Base-by-base conservation (phyloP, 2,888 invertebrate species). In the Odontothrips loti region DNA sequence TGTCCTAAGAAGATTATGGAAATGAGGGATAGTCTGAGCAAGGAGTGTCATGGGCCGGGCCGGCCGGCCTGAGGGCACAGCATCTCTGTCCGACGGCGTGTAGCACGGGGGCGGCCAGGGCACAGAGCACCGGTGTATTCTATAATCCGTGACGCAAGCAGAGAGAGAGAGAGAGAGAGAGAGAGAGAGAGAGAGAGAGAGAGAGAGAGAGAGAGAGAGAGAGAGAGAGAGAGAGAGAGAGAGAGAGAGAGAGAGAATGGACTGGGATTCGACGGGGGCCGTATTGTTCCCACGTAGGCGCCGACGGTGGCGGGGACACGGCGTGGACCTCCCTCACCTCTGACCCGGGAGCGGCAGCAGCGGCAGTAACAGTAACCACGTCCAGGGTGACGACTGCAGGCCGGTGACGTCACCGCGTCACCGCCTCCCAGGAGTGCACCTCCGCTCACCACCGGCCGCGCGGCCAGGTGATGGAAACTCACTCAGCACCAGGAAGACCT, bases 191-290 rank as follows among this genome's bases (percentile, higher is more conserved):
- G 68, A 68, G 68, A n/a, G 68, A 68, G 23, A 68, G 68, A 68
- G 68, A 68, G 68, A 23, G 68, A 68, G 68, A 68, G 68, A 68
- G 68, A 68, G 23, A 68, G 68, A 68, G 23, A 23, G 63, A 68
- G 68, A 3, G 68, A 68, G 68, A 68, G 68, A 68, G 68, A 68
- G 68, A n/a, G 68, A 68, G 23, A 68, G 68, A 68, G 68, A 68
- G 68, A 23, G 68, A 68, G 68, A 68, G 68, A 68, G 68, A 68
- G 23, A 68, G 68, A 68, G 23, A 23, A 20, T 6, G 51, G 3
- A 11, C 51, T 15, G 20, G 17, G 58, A 10, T 17, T 20, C 51
- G 51, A 51, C 12, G 51, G 15, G 51, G 51, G 51, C 51, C 9
- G 51, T 27, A 75, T 27, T 75, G 68, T 75, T 75, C 68, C 68